Conservation (phyloP, 1,140 invertebrate genomes). For the Cotesia chilonis region DNA sequence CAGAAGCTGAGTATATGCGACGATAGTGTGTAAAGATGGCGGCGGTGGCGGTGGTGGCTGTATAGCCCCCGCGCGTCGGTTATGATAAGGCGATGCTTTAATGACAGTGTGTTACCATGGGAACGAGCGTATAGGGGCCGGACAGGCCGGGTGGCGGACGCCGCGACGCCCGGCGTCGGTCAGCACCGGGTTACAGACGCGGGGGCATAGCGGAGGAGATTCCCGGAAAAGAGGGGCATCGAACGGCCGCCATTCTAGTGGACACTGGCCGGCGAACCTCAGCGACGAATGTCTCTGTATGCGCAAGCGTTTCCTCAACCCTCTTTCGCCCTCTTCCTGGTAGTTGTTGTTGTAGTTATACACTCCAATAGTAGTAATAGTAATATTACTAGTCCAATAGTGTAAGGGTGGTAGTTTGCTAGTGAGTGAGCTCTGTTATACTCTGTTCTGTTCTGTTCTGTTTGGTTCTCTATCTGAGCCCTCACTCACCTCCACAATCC, state of each 20-base stretch:
- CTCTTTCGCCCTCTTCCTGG: constrained; percentile 34
- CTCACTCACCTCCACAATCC: constrained; percentile 7
- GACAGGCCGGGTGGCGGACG: constrained; percentile 58
- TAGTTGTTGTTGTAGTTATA: too few relatives aligned
- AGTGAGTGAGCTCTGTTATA: not conserved
- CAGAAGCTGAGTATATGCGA: constrained; percentile 33
- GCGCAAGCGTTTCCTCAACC: constrained; percentile 40
- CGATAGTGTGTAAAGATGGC: constrained; percentile 52
- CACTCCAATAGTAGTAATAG: constrained; percentile 16
- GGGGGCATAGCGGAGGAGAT: constrained; percentile 40
- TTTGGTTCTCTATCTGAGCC: not conserved
- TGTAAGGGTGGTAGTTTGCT: too few relatives aligned
- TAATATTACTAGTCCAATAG: too few relatives aligned
- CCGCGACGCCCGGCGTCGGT: constrained; percentile 64
- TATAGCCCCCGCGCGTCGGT: constrained; percentile 60
- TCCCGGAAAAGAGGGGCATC: constrained; percentile 44
- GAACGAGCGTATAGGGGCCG: constrained; percentile 61
- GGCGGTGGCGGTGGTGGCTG: constrained; percentile 54
- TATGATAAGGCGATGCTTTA: constrained; percentile 69
- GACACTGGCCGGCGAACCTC: constrained; percentile 58
- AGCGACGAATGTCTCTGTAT: constrained; percentile 59
- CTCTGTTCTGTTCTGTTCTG: too few relatives aligned
- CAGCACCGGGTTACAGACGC: constrained; percentile 47
- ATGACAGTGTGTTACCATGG: constrained; percentile 64
- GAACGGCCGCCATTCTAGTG: constrained; percentile 62